Evolutionary conservation across 2,888 invertebrate species (phyloP).

Genomic region (Allophyes oxyacanthae): DNA sequence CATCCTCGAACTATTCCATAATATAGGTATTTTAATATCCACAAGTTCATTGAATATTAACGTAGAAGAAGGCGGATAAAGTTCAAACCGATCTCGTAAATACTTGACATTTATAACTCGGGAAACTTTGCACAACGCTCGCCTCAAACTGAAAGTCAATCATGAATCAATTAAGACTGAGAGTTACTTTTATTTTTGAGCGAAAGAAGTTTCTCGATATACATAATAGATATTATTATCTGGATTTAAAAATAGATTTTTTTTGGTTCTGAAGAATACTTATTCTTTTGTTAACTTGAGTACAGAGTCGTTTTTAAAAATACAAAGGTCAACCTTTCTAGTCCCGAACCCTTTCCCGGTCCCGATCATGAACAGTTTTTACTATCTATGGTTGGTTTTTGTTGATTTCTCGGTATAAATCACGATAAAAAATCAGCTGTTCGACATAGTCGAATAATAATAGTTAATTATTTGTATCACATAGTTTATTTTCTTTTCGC

Average conservation of each 20-base stretch:
- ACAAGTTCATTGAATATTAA: constrained; percentile 42
- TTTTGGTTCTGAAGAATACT: neutral
- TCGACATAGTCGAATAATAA: too few relatives aligned
- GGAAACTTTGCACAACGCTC: constrained; percentile 15
- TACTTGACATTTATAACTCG: constrained; percentile 43
- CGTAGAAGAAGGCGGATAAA: constrained; percentile 14
- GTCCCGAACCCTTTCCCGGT: too few relatives aligned
- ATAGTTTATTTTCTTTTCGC: too few relatives aligned
- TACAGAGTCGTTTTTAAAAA: too few relatives aligned
- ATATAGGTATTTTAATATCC: constrained; percentile 15
- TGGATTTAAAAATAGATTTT: constrained; percentile 1
- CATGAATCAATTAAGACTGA: constrained; percentile 40
- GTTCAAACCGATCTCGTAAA: constrained; percentile 31
- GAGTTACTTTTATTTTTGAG: constrained; percentile 28
- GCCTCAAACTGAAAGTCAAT: constrained; percentile 39
- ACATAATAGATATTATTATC: too few relatives aligned
- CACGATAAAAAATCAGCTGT: too few relatives aligned
- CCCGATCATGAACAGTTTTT: too few relatives aligned
- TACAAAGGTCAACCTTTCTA: too few relatives aligned
- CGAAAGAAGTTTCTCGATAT: constrained; percentile 12
- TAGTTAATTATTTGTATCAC: too few relatives aligned
- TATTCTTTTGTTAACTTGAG: too few relatives aligned
- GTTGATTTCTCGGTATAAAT: too few relatives aligned
- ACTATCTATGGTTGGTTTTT: too few relatives aligned
- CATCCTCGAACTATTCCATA: constrained; percentile 13